These are phyloP conservation scores for Hozukius guyotensis DNA, from an alignment of 2,797 vertebrate genomes.

Conservation along the genomic window DNA sequence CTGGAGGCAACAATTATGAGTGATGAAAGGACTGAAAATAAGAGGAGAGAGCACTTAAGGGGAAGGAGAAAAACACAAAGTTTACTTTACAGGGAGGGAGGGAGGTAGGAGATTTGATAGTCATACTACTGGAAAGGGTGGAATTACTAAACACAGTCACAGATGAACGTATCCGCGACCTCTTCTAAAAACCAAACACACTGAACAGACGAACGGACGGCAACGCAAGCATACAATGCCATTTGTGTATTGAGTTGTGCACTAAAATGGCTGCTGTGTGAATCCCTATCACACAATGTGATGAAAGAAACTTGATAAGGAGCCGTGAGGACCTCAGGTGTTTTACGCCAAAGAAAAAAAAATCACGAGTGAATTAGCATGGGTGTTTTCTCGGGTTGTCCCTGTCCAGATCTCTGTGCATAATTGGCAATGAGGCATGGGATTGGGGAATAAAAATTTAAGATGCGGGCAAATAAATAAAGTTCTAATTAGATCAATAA, in stretches of 20 bases:
- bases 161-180: conserved; percentile 24
- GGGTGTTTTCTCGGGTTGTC: not conserved
- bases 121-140: not conserved
- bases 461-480: conserved; percentile 1
- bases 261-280: conserved; percentile 39
- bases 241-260: conserved; percentile 62
- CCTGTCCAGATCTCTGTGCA: not conserved
- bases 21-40: conserved; percentile 69
- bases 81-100: conserved; percentile 40
- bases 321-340: conserved; percentile 49
- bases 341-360: conserved; percentile 12
- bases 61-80: conserved; percentile 38
- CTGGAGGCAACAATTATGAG: conserved; percentile 81
- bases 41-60: conserved; percentile 60
- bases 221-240: conserved; percentile 60
- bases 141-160: conserved; percentile 19
- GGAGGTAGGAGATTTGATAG: conserved; percentile 37
- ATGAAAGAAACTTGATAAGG: conserved; percentile 36
- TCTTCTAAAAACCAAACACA: conserved; percentile 46
- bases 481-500: not conserved
- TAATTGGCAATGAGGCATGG: not conserved
- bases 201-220: conserved; percentile 51
- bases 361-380: conserved; percentile 13
- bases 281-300: conserved; percentile 41
- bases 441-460: not conserved